A percentile compares a stretch with the other conserved stretches of the same genome.
Evolutionary conservation across 2,113 vertebrate genomes (phyloP).

Genomic region (Dascyllus trimaculatus): DNA sequence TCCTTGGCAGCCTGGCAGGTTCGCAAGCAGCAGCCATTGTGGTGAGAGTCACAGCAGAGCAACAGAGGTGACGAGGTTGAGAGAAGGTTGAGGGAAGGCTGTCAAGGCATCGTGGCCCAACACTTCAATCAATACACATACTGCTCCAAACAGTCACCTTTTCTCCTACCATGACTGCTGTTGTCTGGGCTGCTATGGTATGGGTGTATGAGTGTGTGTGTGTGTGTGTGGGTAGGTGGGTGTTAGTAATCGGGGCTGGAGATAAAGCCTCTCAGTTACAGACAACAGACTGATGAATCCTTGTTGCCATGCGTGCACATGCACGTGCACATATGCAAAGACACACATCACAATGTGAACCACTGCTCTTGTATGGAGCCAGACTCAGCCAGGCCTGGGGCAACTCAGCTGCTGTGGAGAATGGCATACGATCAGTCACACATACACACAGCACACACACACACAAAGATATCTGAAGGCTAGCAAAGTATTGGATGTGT

Average conservation of each 20-base stretch:
- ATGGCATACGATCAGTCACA: conserved; percentile 62
- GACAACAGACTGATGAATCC: conserved; percentile 48
- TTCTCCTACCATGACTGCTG: conserved; percentile 50
- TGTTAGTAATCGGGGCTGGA: conserved; percentile 50
- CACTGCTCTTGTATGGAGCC: conserved; percentile 38
- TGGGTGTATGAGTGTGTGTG: conserved; percentile 29
- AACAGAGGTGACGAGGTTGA: conserved; percentile 79
- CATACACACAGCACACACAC: conserved; percentile 12
- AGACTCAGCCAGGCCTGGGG: conserved; percentile 46
- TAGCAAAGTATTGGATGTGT: conserved; percentile 43
- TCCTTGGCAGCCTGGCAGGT: conserved; percentile 81
- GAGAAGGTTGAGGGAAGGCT: conserved; percentile 79
- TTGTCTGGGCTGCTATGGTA: conserved; percentile 69
- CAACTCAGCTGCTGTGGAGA: conserved; percentile 45
- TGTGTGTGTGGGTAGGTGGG: conserved; percentile 28
- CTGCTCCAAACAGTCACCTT: conserved; percentile 57
- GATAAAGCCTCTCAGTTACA: conserved; percentile 49
- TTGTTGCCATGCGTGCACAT: conserved; percentile 39
- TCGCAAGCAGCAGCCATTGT: conserved; percentile 80
- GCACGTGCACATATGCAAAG: conserved; percentile 37
- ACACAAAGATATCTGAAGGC: conserved; percentile 43
- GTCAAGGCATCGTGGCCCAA: conserved; percentile 71
- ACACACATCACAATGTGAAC: conserved; percentile 55
- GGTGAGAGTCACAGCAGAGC: conserved; percentile 73
- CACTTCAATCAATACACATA: conserved; percentile 66